phyloP scores from a whole-genome alignment of 2,888 invertebrate species.

The Tiliacea citrago region DNA sequence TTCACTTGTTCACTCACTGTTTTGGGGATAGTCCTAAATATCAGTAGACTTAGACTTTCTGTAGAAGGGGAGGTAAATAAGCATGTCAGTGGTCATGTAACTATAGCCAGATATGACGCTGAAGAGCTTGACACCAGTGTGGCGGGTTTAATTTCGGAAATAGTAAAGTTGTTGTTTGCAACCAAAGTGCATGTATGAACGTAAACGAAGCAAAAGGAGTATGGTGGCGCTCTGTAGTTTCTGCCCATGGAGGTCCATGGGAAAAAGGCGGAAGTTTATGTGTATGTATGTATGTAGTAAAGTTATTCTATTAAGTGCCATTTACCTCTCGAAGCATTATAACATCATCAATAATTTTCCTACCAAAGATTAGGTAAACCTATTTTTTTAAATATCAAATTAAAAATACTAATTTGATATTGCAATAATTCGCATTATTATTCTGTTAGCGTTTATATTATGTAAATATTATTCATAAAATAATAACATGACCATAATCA shows the following conservation, averaged over 20 bases:
- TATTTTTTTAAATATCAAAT: not conserved
- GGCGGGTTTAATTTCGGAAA: not conserved
- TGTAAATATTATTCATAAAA: too few relatives aligned
- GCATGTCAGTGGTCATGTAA: not conserved
- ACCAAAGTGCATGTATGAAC: not conserved
- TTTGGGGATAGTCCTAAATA: constrained; percentile 20
- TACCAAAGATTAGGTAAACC: not conserved
- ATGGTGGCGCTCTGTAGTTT: not conserved
- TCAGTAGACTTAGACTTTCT: not conserved
- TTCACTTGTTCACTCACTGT: constrained; percentile 47
- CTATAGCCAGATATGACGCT: not conserved
- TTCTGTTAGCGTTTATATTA: too few relatives aligned
- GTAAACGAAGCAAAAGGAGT: not conserved
- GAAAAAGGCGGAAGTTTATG: not conserved
- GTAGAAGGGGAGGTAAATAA: not conserved
- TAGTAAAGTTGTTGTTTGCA: constrained; percentile 1
- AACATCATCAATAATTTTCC: not conserved
- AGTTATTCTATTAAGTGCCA: not conserved
- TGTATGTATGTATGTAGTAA: not conserved
- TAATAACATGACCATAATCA: too few relatives aligned
- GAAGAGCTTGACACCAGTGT: not conserved
- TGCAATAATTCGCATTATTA: too few relatives aligned
- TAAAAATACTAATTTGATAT: not conserved
- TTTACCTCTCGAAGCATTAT: not conserved
- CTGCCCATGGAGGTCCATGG: not conserved